phyloP scores from a whole-genome alignment of 1,140 invertebrate genomes.

The Lineus longissimus region DNA sequence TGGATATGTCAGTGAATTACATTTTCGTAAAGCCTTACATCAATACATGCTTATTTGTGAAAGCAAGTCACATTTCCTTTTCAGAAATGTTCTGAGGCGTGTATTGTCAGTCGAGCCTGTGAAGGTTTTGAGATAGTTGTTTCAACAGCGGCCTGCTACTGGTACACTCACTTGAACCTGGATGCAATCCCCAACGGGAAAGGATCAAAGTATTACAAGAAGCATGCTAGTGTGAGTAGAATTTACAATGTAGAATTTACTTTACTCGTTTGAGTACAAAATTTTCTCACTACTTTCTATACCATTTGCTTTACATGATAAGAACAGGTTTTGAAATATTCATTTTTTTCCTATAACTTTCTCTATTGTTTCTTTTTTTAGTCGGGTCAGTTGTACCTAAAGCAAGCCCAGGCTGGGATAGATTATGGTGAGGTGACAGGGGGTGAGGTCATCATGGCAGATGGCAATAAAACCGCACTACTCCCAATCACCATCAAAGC shows the following conservation, averaged over 20 bases:
- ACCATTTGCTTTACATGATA: no score
- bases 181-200: neutral
- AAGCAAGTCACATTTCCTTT: no score
- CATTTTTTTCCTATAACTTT: no score
- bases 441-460: slow-evolving; percentile 31
- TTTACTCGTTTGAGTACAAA: no score
- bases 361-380: neutral
- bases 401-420: slow-evolving; percentile 27
- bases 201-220: slow-evolving; percentile 2
- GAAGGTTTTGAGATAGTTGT: neutral
- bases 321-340: no score
- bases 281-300: no score
- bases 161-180: neutral
- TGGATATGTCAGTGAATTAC: no score
- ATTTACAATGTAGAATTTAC: no score
- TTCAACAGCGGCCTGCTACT: neutral
- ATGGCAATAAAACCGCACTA: slow-evolving; percentile 26
- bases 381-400: slow-evolving; percentile 5
- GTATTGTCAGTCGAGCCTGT: neutral
- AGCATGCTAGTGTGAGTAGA: neutral
- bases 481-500: slow-evolving; percentile 35
- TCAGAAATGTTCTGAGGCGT: neutral
- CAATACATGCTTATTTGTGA: no score
- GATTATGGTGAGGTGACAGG: slow-evolving; percentile 36
- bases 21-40: no score